These are phyloP conservation scores for Macrotrachela quadricornifera DNA, from an alignment of 1,140 invertebrate genomes.

Conservation along the genomic window DNA sequence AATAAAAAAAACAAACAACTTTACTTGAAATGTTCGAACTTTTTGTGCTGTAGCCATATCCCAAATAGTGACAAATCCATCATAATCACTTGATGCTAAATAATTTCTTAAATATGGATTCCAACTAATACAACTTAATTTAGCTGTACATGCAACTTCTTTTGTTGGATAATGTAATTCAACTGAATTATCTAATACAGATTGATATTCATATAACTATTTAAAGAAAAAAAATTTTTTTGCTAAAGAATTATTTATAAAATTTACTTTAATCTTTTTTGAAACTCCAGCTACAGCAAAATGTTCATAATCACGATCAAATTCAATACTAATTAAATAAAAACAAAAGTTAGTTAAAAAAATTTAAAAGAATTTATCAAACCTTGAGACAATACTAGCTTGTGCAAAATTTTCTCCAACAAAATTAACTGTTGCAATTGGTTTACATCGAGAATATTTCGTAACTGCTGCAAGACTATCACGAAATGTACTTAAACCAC, in stretches of 20 bases:
- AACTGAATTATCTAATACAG: slow-evolving; percentile 55
- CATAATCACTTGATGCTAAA: slow-evolving; percentile 79
- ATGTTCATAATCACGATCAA: slow-evolving; percentile 84
- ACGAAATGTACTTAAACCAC: no score
- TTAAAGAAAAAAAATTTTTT: no score
- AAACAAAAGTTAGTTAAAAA: no score
- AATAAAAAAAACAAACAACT: no score
- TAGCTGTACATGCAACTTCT: slow-evolving; percentile 77
- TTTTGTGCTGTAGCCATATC: slow-evolving; percentile 47
- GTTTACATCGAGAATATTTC: no score
- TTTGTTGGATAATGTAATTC: slow-evolving; percentile 75
- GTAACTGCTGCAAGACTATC: no score
- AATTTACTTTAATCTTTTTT: slow-evolving; percentile 47
- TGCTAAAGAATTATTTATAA: no score
- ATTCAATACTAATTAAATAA: slow-evolving; percentile 53
- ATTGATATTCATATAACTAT: slow-evolving; percentile 50
- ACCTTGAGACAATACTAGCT: no score
- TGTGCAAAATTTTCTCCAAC: no score
- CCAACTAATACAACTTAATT: slow-evolving; percentile 84
- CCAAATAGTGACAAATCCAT: slow-evolving; percentile 78
- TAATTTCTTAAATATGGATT: slow-evolving; percentile 72
- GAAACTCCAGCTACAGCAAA: slow-evolving; percentile 90
- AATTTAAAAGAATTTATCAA: no score
- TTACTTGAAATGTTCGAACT: slow-evolving; percentile 35
- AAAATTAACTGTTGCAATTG: no score